Conservation (phyloP, 2,113 vertebrate genomes). For the Bubo blakistoni region DNA sequence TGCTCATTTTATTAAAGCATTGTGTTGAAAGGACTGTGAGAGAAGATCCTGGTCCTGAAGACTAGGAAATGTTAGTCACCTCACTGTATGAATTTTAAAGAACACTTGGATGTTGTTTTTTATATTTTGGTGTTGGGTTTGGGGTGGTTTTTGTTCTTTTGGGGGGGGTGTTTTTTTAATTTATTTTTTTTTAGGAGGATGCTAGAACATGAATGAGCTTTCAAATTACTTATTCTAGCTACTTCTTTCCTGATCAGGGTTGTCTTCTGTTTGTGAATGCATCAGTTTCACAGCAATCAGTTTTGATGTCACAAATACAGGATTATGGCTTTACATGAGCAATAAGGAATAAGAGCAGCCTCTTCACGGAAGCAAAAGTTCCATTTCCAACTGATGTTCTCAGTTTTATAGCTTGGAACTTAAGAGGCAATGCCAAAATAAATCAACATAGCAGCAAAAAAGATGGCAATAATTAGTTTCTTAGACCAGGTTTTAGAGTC, state of each 20-base stretch:
- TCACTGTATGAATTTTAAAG: neutral
- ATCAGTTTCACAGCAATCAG: neutral
- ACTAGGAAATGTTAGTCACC: neutral
- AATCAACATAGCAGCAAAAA: neutral
- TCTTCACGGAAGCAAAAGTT: neutral
- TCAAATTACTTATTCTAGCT: neutral
- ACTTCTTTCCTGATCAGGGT: neutral
- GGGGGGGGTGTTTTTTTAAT: rapidly evolving
- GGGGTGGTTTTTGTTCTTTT: rapidly evolving
- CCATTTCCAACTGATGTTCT: neutral
- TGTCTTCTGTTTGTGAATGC: neutral
- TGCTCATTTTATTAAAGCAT: neutral
- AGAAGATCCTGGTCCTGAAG: neutral
- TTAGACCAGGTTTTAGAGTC: neutral
- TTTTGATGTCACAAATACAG: neutral
- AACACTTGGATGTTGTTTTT: neutral
- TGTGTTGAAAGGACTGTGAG: neutral
- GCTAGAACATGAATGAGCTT: neutral
- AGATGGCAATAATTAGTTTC: neutral
- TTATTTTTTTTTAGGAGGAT: neutral
- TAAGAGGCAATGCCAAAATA: neutral
- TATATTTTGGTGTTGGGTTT: rapidly evolving
- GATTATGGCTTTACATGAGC: conserved; percentile 23
- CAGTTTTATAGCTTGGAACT: neutral
- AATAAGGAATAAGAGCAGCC: neutral